phyloP scores from a whole-genome alignment of 2,797 vertebrate genomes.

The Naso thynnoides region DNA sequence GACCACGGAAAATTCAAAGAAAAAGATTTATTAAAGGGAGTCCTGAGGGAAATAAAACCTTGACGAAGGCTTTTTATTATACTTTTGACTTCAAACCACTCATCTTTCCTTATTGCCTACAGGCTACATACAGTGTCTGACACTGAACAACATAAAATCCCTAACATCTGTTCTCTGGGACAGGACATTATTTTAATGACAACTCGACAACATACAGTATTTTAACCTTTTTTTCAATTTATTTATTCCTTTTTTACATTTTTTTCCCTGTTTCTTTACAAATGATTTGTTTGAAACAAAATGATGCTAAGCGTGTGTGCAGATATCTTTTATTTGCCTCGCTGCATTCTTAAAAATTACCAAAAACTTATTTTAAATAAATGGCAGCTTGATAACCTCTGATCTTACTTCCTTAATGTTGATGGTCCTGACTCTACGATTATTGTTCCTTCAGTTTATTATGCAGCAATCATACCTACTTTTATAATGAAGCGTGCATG shows the following conservation, averaged over 20 bases:
- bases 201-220: not conserved
- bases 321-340: not conserved
- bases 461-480: slow-evolving; percentile 12
- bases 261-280: not conserved
- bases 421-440: slow-evolving; percentile 2
- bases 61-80: slow-evolving; percentile 12
- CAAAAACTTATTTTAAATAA: not conserved
- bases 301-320: not conserved
- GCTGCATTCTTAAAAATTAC: not conserved
- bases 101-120: not conserved
- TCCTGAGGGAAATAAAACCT: not conserved
- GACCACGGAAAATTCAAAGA: not conserved
- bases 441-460: not conserved
- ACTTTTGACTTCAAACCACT: not conserved
- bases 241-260: too few relatives aligned
- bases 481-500: not conserved
- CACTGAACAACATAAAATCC: slow-evolving; percentile 6
- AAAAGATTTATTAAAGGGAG: slow-evolving; percentile 10
- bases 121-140: not conserved
- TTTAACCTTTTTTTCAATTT: not conserved
- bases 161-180: slow-evolving; percentile 26
- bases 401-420: slow-evolving; percentile 7
- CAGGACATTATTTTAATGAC: slow-evolving; percentile 3
- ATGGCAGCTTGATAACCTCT: not conserved
- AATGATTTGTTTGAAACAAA: not conserved